Conservation (phyloP, 1,140 invertebrate genomes). For the Aleiodes sp. region DNA sequence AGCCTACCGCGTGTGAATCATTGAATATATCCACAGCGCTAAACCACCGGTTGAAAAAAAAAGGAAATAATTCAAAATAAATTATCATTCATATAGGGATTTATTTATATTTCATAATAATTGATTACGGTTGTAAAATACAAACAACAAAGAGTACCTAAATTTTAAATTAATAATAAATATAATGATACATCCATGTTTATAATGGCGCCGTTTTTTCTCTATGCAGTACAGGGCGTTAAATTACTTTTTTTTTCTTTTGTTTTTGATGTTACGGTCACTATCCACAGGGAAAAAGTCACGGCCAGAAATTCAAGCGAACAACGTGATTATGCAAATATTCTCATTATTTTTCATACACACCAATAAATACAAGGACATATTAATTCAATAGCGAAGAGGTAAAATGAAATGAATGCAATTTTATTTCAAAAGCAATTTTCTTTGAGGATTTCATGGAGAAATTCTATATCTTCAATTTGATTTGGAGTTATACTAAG, state of each 20-base stretch:
- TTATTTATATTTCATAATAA: slow-evolving; percentile 63
- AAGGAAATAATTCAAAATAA: slow-evolving; percentile 37
- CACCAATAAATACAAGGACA: too few relatives aligned
- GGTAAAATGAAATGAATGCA: too few relatives aligned
- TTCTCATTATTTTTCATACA: slow-evolving; percentile 17
- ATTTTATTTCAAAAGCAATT: too few relatives aligned
- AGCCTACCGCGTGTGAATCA: too few relatives aligned
- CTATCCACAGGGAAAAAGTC: slow-evolving; percentile 56
- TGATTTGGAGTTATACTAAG: too few relatives aligned
- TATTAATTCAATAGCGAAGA: too few relatives aligned
- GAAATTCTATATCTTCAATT: too few relatives aligned
- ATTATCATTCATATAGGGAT: slow-evolving; percentile 58
- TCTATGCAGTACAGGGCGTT: slow-evolving; percentile 60
- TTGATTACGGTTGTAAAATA: slow-evolving; percentile 66
- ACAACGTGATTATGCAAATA: background rate
- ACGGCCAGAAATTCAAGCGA: slow-evolving; percentile 50
- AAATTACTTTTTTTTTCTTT: background rate
- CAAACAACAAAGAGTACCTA: slow-evolving; percentile 66
- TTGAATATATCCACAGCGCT: too few relatives aligned
- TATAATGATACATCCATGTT: slow-evolving; percentile 65
- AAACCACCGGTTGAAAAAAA: too few relatives aligned
- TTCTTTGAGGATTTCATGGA: too few relatives aligned
- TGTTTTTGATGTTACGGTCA: slow-evolving; percentile 45
- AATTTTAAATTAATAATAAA: slow-evolving; percentile 67
- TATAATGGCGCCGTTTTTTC: slow-evolving; percentile 59